A percentile compares a stretch with the other conserved stretches of the same genome.
Conservation (phyloP, 2,113 vertebrate species). For the Solenodon paradoxus region DNA sequence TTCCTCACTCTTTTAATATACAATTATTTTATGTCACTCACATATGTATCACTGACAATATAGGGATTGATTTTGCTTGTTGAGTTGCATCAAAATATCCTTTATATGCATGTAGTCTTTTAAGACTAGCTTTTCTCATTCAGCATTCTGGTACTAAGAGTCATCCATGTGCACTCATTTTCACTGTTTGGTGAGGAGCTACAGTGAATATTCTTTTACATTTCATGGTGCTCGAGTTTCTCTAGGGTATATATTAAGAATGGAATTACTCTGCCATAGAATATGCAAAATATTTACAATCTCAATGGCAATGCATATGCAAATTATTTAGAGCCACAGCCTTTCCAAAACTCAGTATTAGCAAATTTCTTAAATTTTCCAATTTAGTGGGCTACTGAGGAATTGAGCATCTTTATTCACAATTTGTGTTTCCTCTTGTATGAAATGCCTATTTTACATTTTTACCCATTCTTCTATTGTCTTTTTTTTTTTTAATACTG, state of each 20-base stretch:
- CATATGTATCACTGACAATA: neutral
- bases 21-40: neutral
- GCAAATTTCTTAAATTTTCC: neutral
- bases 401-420: neutral
- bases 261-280: neutral
- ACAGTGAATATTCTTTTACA: neutral
- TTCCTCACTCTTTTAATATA: neutral
- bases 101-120: neutral
- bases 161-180: neutral
- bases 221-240: neutral
- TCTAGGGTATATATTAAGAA: neutral
- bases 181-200: neutral
- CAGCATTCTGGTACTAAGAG: neutral
- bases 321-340: neutral
- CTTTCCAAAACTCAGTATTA: neutral
- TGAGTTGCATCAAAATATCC: neutral
- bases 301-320: neutral
- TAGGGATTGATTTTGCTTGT: neutral
- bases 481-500: neutral
- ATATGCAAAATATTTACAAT: neutral
- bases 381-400: neutral
- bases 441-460: neutral
- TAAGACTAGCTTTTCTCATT: neutral
- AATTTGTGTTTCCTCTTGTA: too few relatives aligned
- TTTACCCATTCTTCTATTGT: neutral